These are phyloP conservation scores for Noctilio leporinus DNA, from an alignment of 2,113 vertebrate genomes.

Conservation along the genomic window DNA sequence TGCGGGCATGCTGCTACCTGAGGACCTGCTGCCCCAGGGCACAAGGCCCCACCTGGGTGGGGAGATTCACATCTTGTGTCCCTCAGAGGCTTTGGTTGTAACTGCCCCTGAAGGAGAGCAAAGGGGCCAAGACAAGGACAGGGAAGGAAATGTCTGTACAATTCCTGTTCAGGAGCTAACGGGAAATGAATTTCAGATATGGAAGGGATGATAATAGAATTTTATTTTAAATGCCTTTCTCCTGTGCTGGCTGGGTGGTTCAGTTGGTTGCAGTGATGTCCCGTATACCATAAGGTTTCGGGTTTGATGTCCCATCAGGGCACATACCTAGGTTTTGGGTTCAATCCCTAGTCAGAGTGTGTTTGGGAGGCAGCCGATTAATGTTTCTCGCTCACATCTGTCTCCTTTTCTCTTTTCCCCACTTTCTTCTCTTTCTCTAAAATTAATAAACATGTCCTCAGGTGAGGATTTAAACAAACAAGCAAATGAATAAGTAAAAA, in stretches of 20 bases:
- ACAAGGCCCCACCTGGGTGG: background rate
- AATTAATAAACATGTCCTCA: too few species aligned
- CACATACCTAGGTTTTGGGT: too few species aligned
- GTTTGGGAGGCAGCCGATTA: too few species aligned
- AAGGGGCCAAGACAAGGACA: background rate
- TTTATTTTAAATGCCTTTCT: background rate
- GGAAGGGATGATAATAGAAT: background rate
- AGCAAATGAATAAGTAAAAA: too few species aligned
- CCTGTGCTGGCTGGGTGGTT: background rate
- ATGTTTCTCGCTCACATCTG: too few species aligned
- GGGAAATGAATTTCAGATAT: background rate
- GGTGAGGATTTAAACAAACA: too few species aligned
- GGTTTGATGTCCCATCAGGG: too few species aligned
- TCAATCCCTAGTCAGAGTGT: too few species aligned
- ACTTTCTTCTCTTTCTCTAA: too few species aligned
- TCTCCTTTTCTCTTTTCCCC: too few species aligned
- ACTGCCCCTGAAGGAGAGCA: background rate
- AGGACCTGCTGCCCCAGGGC: background rate
- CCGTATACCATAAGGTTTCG: too few species aligned
- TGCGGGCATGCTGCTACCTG: background rate
- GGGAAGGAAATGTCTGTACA: background rate
- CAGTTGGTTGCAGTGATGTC: too few species aligned
- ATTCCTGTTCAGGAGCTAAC: background rate
- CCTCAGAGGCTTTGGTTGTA: background rate
- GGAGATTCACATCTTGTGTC: background rate